Conservation (phyloP, 2,113 vertebrate species). For the Puffinus mauretanicus region DNA sequence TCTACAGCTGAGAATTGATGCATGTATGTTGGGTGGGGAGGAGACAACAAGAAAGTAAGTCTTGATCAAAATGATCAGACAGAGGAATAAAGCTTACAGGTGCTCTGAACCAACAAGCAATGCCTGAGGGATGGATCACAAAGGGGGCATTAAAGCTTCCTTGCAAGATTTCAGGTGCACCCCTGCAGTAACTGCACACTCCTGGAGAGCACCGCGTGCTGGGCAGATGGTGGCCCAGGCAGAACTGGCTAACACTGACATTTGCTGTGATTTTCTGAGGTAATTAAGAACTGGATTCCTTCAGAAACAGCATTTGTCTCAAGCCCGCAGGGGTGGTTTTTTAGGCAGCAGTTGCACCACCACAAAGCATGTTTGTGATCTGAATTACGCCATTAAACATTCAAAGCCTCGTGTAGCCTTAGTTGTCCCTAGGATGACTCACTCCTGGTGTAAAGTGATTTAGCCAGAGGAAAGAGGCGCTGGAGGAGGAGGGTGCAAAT, state of each 20-base stretch:
- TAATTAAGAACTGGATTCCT: background rate
- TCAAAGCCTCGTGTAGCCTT: background rate
- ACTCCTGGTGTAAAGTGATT: background rate
- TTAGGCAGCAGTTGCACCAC: background rate
- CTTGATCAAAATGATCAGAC: background rate
- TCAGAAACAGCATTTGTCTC: background rate
- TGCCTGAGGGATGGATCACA: background rate
- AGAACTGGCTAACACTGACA: background rate
- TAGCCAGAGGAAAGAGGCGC: background rate
- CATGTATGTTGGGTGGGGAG: too few relatives aligned
- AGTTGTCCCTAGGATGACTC: background rate
- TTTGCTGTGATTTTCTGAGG: background rate
- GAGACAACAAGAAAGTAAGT: background rate
- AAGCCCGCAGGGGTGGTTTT: background rate
- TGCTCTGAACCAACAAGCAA: background rate
- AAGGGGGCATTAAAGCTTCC: background rate
- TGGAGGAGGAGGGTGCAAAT: background rate
- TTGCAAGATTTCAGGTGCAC: background rate
- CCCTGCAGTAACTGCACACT: background rate
- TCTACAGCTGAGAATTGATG: background rate
- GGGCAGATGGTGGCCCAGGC: background rate
- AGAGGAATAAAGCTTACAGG: background rate
- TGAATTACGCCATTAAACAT: background rate
- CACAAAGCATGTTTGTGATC: background rate
- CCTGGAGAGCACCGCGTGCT: fast-evolving